Base-by-base conservation (phyloP, 2,888 invertebrate genomes). In the Dicycla oo region DNA sequence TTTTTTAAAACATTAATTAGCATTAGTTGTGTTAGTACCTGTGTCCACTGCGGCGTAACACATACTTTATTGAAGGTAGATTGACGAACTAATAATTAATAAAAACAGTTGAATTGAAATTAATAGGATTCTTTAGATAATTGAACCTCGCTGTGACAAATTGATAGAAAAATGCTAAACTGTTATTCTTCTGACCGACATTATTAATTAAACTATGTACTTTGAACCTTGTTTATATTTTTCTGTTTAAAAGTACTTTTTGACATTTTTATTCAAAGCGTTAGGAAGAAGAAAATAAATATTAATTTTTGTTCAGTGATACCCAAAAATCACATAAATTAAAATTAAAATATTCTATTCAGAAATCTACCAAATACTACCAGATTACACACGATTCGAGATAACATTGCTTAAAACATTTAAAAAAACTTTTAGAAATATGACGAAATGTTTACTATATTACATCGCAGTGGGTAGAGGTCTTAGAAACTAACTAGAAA, bases 1-100 rank as follows among this genome's bases (percentile, higher is more conserved):
- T 86, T 84, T 78, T 78, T 78, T 86, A 83, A 78, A 79, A 73
- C 84, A 75, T 81, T 73, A 72, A 75, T 80, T 85, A 85, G 79
- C 74, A 57, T 71, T 81, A 83, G 80, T 77, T 80, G 70, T 64
- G 61, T 76, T 79, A 81, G 54, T 38, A 45, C 47, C 58, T 57
- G 23, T 57, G 15, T 73, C 34, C 75, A 81, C 74, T 86, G 66
- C 65, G 73, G 72, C 23, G 72, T 66, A 81, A 67, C 69, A 54
- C 13, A 13, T 51, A 49, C 3, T 26, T 23, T 34, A 18, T 40
- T 43, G 10, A 64, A 40, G 13, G 23, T 69, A 57, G 49, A 78
- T 54, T 54, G 26, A 45, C 13, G 40, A 56, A 30, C 18, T 56
- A 8, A 47, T 20, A 8, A 38, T 13, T 13, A 56, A 56, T 40